These are phyloP conservation scores for Umimayanthus kanabou DNA, from an alignment of 92 coral and sea anemone genomes.

Conservation along the genomic window DNA sequence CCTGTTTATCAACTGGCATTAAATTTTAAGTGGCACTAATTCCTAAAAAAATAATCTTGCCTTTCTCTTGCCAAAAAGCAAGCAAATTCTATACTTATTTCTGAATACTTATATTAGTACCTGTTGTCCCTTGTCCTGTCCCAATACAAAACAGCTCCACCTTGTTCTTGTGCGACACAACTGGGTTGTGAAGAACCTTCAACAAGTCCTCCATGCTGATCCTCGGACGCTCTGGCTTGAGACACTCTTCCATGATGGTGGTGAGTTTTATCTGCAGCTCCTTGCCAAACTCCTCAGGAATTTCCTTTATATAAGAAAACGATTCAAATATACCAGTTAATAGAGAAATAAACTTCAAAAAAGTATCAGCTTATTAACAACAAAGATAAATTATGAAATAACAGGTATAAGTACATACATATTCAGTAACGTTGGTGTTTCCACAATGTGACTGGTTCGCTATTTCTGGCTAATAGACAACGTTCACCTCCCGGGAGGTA, in stretches of 20 bases:
- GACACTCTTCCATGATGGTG: constrained; percentile 51
- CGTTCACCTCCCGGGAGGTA: no score
- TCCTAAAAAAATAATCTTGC: not conserved
- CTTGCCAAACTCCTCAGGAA: constrained; percentile 57
- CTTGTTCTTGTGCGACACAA: constrained; percentile 40
- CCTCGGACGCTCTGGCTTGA: constrained; percentile 54
- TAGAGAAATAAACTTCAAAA: not conserved
- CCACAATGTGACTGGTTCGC: no score
- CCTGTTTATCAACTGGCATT: no score
- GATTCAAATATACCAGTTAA: no score
- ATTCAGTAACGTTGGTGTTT: no score
- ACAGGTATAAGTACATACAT: no score
- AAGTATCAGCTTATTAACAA: not conserved
- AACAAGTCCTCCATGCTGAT: constrained; percentile 53
- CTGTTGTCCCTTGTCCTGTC: constrained; percentile 68
- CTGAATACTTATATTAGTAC: not conserved
- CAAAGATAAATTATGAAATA: no score
- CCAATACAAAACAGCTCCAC: constrained; percentile 69
- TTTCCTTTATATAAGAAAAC: constrained; percentile 10
- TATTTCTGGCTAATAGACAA: no score
- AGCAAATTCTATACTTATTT: no score
- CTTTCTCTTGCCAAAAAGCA: no score
- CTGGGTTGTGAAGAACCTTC: constrained; percentile 30
- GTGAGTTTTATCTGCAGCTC: constrained; percentile 54
- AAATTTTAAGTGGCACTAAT: not conserved